A percentile compares a stretch with the other conserved stretches of the same genome.
Evolutionary conservation across 2,797 vertebrate species (phyloP).

Genomic region (Pseudocheirus occidentalis): DNA sequence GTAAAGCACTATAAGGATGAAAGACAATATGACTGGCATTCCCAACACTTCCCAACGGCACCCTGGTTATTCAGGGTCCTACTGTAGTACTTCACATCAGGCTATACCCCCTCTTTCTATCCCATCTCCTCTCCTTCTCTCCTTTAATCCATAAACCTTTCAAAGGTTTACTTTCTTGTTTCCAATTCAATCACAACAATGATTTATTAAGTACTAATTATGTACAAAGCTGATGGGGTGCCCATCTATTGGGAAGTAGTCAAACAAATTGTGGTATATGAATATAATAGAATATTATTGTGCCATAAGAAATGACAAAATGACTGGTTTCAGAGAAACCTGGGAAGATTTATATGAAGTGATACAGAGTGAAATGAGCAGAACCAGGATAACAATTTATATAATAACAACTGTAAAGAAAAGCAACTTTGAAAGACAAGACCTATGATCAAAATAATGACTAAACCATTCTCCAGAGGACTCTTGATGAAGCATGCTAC

Average conservation of each 20-base stretch:
- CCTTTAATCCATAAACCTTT: not conserved
- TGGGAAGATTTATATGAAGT: not conserved
- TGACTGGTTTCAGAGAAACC: not conserved
- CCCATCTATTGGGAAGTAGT: not conserved
- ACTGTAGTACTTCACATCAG: not conserved
- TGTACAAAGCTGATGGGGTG: not conserved
- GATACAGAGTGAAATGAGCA: not conserved
- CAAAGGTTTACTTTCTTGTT: not conserved
- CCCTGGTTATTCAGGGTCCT: not conserved
- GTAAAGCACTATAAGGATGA: not conserved
- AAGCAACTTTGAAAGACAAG: not conserved
- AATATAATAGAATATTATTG: not conserved
- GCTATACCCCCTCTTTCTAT: not conserved
- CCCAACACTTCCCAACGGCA: accelerated
- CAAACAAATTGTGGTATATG: not conserved
- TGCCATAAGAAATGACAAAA: not conserved
- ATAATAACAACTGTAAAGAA: not conserved
- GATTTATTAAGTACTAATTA: not conserved
- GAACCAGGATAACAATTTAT: not conserved
- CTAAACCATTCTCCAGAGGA: not conserved
- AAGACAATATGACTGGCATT: not conserved
- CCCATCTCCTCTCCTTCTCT: not conserved
- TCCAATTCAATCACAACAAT: not conserved
- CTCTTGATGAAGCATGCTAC: not conserved
- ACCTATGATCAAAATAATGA: not conserved